phyloP scores from a whole-genome alignment of 1,140 invertebrate genomes.

The Sycobia sp. region DNA sequence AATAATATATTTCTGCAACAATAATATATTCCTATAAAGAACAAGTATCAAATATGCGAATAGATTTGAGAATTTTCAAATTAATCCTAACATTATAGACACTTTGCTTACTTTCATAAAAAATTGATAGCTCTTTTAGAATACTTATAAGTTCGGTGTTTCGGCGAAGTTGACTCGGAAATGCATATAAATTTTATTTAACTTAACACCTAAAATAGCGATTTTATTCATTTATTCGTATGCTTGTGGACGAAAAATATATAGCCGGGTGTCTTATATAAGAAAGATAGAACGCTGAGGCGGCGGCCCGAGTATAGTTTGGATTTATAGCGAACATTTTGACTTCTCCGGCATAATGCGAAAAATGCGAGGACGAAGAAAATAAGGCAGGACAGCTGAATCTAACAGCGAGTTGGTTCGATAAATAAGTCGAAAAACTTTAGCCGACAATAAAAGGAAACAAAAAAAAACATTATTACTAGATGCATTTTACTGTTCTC shows the following conservation, averaged over 20 bases:
- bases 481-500: not conserved
- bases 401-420: not conserved
- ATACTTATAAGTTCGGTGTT: too few relatives aligned
- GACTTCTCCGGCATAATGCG: slow-evolving; percentile 11
- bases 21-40: too few relatives aligned
- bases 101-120: too few relatives aligned
- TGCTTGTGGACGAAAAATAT: slow-evolving; percentile 7
- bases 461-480: not conserved
- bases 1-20: too few relatives aligned
- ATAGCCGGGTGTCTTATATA: not conserved
- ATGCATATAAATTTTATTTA: slow-evolving; percentile 23
- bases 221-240: slow-evolving; percentile 27
- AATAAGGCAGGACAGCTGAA: slow-evolving; percentile 39
- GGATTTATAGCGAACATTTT: slow-evolving; percentile 23
- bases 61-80: too few relatives aligned
- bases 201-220: slow-evolving; percentile 11
- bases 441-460: too few relatives aligned
- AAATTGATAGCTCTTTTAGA: too few relatives aligned
- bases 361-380: slow-evolving; percentile 35
- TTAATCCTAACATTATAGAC: too few relatives aligned
- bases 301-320: slow-evolving; percentile 11
- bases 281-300: slow-evolving; percentile 13
- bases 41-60: too few relatives aligned
- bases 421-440: too few relatives aligned
- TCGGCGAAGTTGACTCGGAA: not conserved